Percentiles rank a stretch among this genome's conserved stretches.
Evolutionary conservation across 1,140 invertebrate species (phyloP).

Genomic region (Bactericera cockerelli): DNA sequence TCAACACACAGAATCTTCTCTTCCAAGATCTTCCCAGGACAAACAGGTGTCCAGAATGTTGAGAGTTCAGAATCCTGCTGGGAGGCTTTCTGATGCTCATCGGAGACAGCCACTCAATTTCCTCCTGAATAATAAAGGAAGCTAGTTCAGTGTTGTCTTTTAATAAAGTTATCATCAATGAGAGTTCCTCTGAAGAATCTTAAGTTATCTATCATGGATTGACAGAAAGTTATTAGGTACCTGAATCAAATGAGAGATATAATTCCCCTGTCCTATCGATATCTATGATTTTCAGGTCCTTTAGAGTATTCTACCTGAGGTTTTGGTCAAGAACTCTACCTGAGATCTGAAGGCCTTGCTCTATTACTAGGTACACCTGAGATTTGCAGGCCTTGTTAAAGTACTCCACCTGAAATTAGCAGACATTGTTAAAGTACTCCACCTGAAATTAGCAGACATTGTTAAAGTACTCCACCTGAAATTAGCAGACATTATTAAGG

Average conservation of each 20-base stretch:
- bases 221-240: no score
- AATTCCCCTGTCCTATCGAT: no score
- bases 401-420: not conserved
- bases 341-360: no score
- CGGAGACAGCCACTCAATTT: conserved; percentile 53
- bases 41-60: conserved; percentile 79
- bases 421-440: not conserved
- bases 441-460: not conserved
- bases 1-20: conserved; percentile 82
- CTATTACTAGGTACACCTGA: no score
- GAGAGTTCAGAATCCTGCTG: conserved; percentile 55
- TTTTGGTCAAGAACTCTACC: no score
- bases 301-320: no score
- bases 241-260: no score
- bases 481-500: not conserved
- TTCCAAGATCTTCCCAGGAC: conserved; percentile 80
- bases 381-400: not conserved
- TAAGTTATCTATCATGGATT: no score
- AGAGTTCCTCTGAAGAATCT: no score
- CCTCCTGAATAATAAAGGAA: conserved; percentile 35
- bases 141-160: no score
- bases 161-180: no score
- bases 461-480: not conserved
- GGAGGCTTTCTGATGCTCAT: conserved; percentile 52
- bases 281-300: no score